Evolutionary conservation across 2,797 vertebrate genomes (phyloP), one percentile per base, ranked within the genome.

Genomic region (Amphiprion clarkii): DNA sequence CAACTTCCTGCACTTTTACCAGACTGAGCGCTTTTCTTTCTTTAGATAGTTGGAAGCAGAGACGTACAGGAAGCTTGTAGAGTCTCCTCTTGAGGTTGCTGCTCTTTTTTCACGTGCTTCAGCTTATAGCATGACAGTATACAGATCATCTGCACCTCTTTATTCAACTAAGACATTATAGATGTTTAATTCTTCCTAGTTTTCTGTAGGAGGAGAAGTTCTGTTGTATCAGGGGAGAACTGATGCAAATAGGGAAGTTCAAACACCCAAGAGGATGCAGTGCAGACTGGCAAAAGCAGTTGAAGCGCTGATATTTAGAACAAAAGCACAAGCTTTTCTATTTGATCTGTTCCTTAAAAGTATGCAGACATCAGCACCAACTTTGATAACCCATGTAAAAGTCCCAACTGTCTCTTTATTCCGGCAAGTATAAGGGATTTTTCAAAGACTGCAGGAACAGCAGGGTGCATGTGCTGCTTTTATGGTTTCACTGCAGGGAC

Each of bases 321-420:
- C 23, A 67, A 51, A 62, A 59, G 49, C 3, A 6, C 16, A 54
- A 6, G 19, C 67, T 62, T 48, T 64, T 55, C 19, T 33, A 56
- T 78, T 74, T 82, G 65, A 88, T 82, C 65, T 72, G 48, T 25
- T 58, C 53, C 44, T 73, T 65, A 66, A 58, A 81, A 61, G 27
- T 78, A 57, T 72, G 76, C 62, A 70, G 54, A 67, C 75, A 40
- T 85, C 67, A 83, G 78, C 71, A 63, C 13, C 71, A 66, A 67
- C 82, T 85, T 81, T 71, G 79, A 74, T 78, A 82, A 76, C 59
- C 64, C 19, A 14, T 40, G 23, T 31, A 29, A 71, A 71, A 67
- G 54, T 42, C 64, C 73, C 5, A 52, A 65, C 66, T 68, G 63
- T 74, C 56, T 64, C 63, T 79, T 67, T 72, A 44, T 63, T 39